Base-by-base conservation (phyloP, 2,797 vertebrate species). In the Lutjanus argentimaculatus region DNA sequence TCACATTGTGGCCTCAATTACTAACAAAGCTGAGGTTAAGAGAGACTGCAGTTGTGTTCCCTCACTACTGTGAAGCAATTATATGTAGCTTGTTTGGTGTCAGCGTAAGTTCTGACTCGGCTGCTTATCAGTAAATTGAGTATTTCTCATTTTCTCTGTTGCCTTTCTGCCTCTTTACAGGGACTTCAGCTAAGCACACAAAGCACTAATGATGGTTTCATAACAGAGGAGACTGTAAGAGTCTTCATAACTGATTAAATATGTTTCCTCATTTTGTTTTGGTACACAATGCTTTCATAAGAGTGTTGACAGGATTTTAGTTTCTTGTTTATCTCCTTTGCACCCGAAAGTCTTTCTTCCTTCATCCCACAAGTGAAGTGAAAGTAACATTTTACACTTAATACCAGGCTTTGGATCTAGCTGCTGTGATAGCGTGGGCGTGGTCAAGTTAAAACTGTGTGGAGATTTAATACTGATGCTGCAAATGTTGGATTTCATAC, bases 51-150 rank as follows among this genome's bases (percentile, higher is more conserved):
- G 70, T 53, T 65, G 17, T 51, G 71, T 69, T 70, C 46, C 67
- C 40, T 71, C 45, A 19, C 61, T 14, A 8, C 70, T 69, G 61
- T 79, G 61, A 69, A 75, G 74, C 80, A 85, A 83, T 89, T 88
- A 82, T 67, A 80, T 72, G 67, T 51, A 40, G 78, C 58, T 78
- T 90, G 83, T 87, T 84, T 79, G 36, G 79, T 64, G 75, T 72
- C 64, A 65, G 45, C 82, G 70, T 49, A 53, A 62, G 79, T 82
- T 86, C 63, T 55, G 66, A 82, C 75, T 83, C 46, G 0, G 51
- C 83, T 46, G 72, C 82, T 89, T 86, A 88, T 86, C 84, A 71
- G 72, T 48, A 80, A 84, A 84, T 77, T 75, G 77, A 79, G 70
- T 52, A 68, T 83, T 88, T 86, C 66, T 86, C 70, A 73, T 88